phyloP scores from a whole-genome alignment of 2,888 invertebrate species.

The Cephus pulcher region DNA sequence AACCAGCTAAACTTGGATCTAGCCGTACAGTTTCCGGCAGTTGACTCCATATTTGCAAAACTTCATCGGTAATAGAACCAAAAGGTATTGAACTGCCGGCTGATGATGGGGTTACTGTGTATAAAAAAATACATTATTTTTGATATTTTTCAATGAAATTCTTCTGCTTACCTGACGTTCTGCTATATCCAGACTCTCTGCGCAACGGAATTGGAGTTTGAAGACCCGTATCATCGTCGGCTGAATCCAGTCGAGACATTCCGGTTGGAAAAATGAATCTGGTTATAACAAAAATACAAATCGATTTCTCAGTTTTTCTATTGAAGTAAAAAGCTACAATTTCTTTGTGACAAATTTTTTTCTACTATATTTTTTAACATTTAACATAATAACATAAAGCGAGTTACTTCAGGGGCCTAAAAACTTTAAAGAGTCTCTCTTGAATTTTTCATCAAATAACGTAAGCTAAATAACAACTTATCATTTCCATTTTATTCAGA shows the following conservation, averaged over 20 bases:
- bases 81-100: slow-evolving; percentile 25
- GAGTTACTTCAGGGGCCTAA: too few species aligned
- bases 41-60: slow-evolving; percentile 74
- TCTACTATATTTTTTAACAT: too few species aligned
- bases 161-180: slow-evolving; percentile 13
- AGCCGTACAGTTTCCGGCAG: slow-evolving; percentile 75
- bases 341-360: too few species aligned
- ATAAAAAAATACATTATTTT: neutral
- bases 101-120: slow-evolving; percentile 15
- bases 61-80: slow-evolving; percentile 54
- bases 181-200: slow-evolving; percentile 17
- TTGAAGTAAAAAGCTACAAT: too few species aligned
- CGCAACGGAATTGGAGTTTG: slow-evolving; percentile 15
- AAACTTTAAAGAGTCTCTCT: too few species aligned
- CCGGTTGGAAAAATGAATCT: neutral
- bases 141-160: neutral
- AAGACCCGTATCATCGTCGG: slow-evolving; percentile 20
- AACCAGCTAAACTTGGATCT: slow-evolving; percentile 75
- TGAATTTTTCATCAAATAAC: too few species aligned
- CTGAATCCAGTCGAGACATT: slow-evolving; percentile 18
- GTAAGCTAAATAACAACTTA: too few species aligned
- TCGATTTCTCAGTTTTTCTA: too few species aligned
- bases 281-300: neutral
- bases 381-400: too few species aligned
- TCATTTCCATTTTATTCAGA: too few species aligned